Conservation (phyloP, 2,113 vertebrate species). For the Coturnix japonica region DNA sequence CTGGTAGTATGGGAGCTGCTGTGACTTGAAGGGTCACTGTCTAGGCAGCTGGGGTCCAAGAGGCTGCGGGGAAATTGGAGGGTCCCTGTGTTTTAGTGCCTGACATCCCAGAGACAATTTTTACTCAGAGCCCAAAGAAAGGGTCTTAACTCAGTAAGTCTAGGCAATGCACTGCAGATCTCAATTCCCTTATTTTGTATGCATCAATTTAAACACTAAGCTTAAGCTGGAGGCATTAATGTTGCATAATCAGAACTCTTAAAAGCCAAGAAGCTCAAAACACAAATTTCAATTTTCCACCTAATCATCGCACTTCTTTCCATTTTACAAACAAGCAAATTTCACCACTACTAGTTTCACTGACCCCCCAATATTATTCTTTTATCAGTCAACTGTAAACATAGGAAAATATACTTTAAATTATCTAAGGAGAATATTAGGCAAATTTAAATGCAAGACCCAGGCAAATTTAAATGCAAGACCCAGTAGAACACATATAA, state of each 20-base stretch:
- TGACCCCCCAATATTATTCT: neutral
- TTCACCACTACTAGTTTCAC: slow-evolving; percentile 3
- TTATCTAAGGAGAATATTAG: neutral
- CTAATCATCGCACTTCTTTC: neutral
- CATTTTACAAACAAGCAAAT: neutral
- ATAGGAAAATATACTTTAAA: neutral
- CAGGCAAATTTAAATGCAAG: slow-evolving; percentile 10
- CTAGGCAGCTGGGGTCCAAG: neutral
- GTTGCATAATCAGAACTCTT: neutral
- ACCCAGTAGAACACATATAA: neutral
- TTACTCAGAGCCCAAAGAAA: neutral
- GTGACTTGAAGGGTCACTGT: rapidly evolving
- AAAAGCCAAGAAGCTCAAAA: neutral
- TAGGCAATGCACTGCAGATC: neutral
- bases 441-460: slow-evolving; percentile 13
- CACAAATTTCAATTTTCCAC: slow-evolving; percentile 5
- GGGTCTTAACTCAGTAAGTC: neutral
- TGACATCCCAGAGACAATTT: neutral
- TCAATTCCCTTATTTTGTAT: neutral
- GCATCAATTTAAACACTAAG: neutral
- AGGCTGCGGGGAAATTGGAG: neutral
- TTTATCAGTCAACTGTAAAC: neutral
- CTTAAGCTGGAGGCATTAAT: neutral
- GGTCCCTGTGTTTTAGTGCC: neutral
- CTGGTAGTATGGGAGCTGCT: neutral